Evolutionary conservation across 2,797 vertebrate genomes (phyloP).

Genomic region (Oreonectes daqikongensis): DNA sequence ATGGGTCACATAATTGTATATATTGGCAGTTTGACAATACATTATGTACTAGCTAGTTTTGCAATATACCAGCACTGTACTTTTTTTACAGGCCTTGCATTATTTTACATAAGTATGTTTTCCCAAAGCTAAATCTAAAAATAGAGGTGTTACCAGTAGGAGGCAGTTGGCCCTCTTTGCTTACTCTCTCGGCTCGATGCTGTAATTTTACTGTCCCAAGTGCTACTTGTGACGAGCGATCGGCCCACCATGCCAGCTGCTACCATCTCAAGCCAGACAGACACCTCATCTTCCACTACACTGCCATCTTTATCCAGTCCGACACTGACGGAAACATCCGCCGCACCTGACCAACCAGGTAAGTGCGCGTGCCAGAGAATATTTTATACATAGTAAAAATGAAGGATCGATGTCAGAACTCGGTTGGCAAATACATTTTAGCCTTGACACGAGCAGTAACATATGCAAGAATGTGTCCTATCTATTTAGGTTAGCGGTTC

Average conservation of each 20-base stretch:
- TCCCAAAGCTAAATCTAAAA: conserved; percentile 21
- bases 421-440: conserved; percentile 16
- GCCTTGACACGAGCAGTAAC: conserved; percentile 24
- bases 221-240: conserved; percentile 38
- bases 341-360: conserved; percentile 34
- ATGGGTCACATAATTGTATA: neutral
- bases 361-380: conserved; percentile 23
- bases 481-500: conserved; percentile 38
- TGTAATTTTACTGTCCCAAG: conserved; percentile 48
- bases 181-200: conserved; percentile 24
- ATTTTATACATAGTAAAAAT: neutral
- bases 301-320: conserved; percentile 20
- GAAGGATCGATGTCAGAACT: conserved; percentile 7
- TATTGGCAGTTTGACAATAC: too few species aligned
- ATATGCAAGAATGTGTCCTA: conserved; percentile 14
- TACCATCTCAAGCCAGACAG: conserved; percentile 41
- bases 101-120: conserved; percentile 40
- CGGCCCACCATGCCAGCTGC: conserved; percentile 46
- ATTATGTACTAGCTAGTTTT: neutral
- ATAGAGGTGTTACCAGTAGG: conserved; percentile 45
- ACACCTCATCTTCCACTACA: conserved; percentile 26
- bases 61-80: neutral
- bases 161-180: conserved; percentile 19
- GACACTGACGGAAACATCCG: conserved; percentile 1
- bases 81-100: conserved; percentile 19